Conservation (phyloP, 2,888 invertebrate genomes). For the Dynastes maya region DNA sequence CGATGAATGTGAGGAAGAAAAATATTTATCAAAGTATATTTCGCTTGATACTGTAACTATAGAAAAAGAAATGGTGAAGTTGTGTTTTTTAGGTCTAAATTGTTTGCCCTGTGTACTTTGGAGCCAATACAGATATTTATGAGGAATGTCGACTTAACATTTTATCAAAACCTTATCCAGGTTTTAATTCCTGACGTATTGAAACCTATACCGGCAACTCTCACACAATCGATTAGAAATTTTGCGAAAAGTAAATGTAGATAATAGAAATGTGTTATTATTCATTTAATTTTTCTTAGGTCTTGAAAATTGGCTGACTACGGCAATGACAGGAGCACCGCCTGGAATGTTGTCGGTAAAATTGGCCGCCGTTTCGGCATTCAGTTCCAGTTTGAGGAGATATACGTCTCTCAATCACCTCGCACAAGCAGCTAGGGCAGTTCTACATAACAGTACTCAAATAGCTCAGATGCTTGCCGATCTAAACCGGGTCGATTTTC, state of each 20-base stretch:
- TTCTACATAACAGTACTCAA: constrained; percentile 94
- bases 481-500: constrained; percentile 97
- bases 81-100: constrained; percentile 72
- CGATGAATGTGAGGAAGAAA: constrained; percentile 85
- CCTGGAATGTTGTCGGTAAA: constrained; percentile 87
- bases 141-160: constrained; percentile 87
- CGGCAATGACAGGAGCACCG: constrained; percentile 91
- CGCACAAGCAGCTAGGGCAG: constrained; percentile 94
- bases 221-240: constrained; percentile 94
- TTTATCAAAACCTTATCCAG: constrained; percentile 97
- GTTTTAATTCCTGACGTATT: constrained; percentile 97
- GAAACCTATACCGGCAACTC: constrained; percentile 92
- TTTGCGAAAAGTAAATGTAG: constrained; percentile 83
- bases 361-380: constrained; percentile 88
- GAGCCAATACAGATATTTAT: constrained; percentile 86
- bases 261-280: background rate
- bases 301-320: constrained; percentile 89
- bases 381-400: constrained; percentile 94
- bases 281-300: constrained; percentile 66
- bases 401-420: constrained; percentile 98
- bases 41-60: too few species aligned
- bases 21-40: constrained; percentile 80
- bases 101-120: constrained; percentile 80
- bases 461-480: constrained; percentile 97
- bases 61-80: too few species aligned